These are phyloP conservation scores for Cepaea hortensis DNA, from an alignment of 2,888 invertebrate genomes.

Conservation along the genomic window DNA sequence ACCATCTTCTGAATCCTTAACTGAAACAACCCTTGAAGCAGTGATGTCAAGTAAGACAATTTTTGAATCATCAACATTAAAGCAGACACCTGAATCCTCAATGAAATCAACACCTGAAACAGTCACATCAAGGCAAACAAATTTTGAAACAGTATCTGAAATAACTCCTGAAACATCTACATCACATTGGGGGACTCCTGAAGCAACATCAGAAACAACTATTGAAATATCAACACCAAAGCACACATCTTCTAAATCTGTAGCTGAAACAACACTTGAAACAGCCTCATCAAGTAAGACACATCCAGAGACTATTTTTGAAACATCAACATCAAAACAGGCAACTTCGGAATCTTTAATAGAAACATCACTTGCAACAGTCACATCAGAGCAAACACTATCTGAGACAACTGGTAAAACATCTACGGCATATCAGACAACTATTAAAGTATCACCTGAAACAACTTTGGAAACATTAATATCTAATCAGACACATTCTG, in stretches of 20 bases:
- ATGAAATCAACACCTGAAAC: background rate
- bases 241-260: background rate
- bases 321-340: background rate
- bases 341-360: background rate
- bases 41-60: too few relatives aligned
- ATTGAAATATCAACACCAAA: background rate
- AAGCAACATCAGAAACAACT: background rate
- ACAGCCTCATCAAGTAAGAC: background rate
- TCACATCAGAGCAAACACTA: background rate
- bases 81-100: background rate
- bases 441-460: background rate
- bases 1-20: background rate
- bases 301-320: background rate
- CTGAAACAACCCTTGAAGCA: background rate
- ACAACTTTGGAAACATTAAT: background rate
- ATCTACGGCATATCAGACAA: background rate
- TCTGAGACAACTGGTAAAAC: background rate
- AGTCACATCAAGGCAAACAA: background rate
- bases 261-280: background rate
- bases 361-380: background rate
- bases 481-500: background rate
- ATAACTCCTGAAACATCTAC: background rate
- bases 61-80: background rate
- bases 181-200: background rate
- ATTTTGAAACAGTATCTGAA: background rate